phyloP scores from a whole-genome alignment of 2,797 vertebrate species.

The Chrosomus eos region DNA sequence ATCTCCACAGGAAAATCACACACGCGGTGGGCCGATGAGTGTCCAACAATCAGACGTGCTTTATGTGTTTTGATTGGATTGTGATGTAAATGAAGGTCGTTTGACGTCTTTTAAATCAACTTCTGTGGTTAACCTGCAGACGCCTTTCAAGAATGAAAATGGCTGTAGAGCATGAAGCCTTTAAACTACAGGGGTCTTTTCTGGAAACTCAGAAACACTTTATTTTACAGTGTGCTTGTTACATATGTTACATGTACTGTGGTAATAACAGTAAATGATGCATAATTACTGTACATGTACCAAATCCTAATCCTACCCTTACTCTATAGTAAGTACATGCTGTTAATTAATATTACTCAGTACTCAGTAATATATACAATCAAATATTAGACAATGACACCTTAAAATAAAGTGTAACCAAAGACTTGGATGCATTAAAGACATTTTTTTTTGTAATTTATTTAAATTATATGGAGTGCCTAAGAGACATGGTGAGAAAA shows the following conservation, averaged over 20 bases:
- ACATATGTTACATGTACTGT: too few relatives aligned
- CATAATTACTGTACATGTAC: too few relatives aligned
- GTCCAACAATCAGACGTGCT: background rate
- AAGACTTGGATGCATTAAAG: background rate
- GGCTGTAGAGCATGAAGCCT: background rate
- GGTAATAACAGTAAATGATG: too few relatives aligned
- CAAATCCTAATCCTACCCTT: too few relatives aligned
- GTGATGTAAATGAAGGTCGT: conserved; percentile 11
- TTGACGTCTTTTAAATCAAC: conserved; percentile 23
- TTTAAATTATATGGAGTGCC: background rate
- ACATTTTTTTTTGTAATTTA: background rate
- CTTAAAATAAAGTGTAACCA: too few relatives aligned
- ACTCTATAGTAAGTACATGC: too few relatives aligned
- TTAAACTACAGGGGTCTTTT: background rate
- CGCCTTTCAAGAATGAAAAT: background rate
- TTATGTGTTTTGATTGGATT: conserved; percentile 19
- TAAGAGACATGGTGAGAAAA: background rate
- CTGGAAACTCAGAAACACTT: too few relatives aligned
- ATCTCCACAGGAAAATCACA: conserved; percentile 26
- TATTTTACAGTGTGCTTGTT: too few relatives aligned
- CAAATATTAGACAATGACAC: too few relatives aligned
- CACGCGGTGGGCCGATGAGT: background rate
- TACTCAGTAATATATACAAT: too few relatives aligned
- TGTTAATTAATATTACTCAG: too few relatives aligned
- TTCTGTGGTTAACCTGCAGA: conserved; percentile 15